Percentiles rank a stretch among this genome's conserved stretches.
phyloP scores from a whole-genome alignment of 2,888 invertebrate species.

The Agrypnus murinus region DNA sequence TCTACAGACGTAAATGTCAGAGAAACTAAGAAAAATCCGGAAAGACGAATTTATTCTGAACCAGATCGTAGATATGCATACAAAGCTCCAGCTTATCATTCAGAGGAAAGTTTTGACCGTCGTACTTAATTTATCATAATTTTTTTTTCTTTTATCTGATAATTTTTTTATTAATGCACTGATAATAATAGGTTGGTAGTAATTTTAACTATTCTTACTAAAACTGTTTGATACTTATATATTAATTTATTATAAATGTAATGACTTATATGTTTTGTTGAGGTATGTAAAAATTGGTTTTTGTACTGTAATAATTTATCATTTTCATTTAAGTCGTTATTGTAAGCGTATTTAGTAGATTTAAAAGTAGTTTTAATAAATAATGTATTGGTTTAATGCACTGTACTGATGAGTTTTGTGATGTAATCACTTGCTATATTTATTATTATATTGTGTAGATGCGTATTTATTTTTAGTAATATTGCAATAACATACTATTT shows the following conservation, averaged over 20 bases:
- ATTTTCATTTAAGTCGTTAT: too few relatives aligned
- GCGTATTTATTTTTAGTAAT: slow-evolving; percentile 23
- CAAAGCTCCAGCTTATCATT: slow-evolving; percentile 55
- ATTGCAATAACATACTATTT: slow-evolving; percentile 24
- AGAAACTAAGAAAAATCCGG: slow-evolving; percentile 68
- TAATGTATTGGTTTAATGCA: not conserved
- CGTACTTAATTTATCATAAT: slow-evolving; percentile 33
- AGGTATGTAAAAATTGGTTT: too few relatives aligned
- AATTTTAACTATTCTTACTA: too few relatives aligned
- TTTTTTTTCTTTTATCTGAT: not conserved
- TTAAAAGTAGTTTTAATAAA: too few relatives aligned
- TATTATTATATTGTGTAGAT: not conserved
- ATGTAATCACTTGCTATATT: not conserved
- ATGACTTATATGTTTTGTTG: too few relatives aligned
- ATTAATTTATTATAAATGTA: too few relatives aligned
- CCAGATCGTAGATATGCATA: slow-evolving; percentile 64
- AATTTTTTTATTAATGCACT: too few relatives aligned
- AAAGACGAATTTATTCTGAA: slow-evolving; percentile 68
- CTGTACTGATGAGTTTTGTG: slow-evolving; percentile 19
- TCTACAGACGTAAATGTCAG: slow-evolving; percentile 67
- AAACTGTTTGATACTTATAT: too few relatives aligned
- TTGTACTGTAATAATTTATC: too few relatives aligned
- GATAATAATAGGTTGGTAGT: too few relatives aligned
- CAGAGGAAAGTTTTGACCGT: slow-evolving; percentile 48
- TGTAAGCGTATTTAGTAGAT: too few relatives aligned